Evolutionary conservation across 2,888 invertebrate species (phyloP).

Genomic region (Nymphalis c-album): DNA sequence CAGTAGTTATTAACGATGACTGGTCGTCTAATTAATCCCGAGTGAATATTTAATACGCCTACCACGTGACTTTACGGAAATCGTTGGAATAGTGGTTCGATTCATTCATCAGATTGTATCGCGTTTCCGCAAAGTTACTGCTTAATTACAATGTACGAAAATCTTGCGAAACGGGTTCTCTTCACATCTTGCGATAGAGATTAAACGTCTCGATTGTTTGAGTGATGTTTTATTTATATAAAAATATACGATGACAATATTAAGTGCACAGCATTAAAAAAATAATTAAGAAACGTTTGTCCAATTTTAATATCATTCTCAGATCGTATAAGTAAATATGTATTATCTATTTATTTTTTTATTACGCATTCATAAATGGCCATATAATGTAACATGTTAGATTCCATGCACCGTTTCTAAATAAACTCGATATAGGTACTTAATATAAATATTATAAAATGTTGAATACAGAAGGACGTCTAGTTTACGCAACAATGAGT

Average conservation of each 20-base stretch:
- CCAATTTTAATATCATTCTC: no score
- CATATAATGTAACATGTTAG: neutral
- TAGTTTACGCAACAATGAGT: conserved; percentile 47
- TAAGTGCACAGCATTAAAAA: no score
- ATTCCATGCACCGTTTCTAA: neutral
- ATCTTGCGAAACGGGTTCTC: conserved; percentile 7
- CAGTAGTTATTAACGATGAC: neutral
- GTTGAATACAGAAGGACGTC: conserved; percentile 47
- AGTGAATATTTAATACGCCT: neutral
- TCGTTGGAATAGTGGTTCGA: conserved; percentile 16
- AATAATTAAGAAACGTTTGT: no score
- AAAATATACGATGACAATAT: no score
- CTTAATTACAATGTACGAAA: conserved; percentile 11
- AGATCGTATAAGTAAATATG: no score
- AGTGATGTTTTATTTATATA: neutral
- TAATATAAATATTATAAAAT: conserved; percentile 12
- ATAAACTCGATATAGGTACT: neutral
- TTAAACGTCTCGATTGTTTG: neutral
- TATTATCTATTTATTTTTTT: no score
- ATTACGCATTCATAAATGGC: no score
- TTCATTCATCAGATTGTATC: conserved; percentile 21
- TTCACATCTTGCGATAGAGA: neutral
- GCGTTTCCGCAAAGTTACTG: conserved; percentile 19
- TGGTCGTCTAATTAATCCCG: neutral
- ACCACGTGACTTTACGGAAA: conserved; percentile 18